A percentile compares a stretch with the other conserved stretches of the same genome.
phyloP scores from a whole-genome alignment of 2,888 invertebrate species.

The Gerris lacustris region DNA sequence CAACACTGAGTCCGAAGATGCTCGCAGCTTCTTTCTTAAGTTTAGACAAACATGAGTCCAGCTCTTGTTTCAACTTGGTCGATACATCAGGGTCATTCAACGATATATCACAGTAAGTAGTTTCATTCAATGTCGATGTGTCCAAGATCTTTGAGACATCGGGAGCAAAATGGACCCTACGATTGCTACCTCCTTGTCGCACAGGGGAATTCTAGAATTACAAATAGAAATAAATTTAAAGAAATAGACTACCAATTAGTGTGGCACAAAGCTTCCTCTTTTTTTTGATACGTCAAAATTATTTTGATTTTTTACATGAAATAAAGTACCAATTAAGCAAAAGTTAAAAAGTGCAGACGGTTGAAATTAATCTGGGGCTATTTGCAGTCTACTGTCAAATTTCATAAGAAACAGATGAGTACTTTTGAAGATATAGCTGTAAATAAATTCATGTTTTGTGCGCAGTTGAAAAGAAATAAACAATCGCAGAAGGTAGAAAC shows the following conservation, averaged over 20 bases:
- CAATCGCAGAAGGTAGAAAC: too few relatives aligned
- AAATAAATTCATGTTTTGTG: too few relatives aligned
- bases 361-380: too few relatives aligned
- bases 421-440: too few relatives aligned
- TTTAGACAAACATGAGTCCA: slow-evolving; percentile 54
- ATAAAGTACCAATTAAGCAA: too few relatives aligned
- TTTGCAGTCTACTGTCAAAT: too few relatives aligned
- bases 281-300: too few relatives aligned
- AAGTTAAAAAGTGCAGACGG: too few relatives aligned
- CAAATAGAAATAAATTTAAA: not conserved
- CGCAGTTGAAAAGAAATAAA: too few relatives aligned
- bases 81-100: slow-evolving; percentile 32
- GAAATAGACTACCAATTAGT: not conserved
- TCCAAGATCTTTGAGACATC: slow-evolving; percentile 48
- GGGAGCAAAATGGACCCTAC: slow-evolving; percentile 59
- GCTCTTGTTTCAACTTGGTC: slow-evolving; percentile 48
- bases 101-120: slow-evolving; percentile 38
- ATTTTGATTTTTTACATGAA: too few relatives aligned
- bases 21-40: slow-evolving; percentile 57
- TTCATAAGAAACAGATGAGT: too few relatives aligned
- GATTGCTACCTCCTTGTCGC: slow-evolving; percentile 28
- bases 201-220: not conserved
- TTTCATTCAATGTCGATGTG: slow-evolving; percentile 40
- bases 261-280: too few relatives aligned
- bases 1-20: slow-evolving; percentile 44